phyloP scores from a whole-genome alignment of 1,140 invertebrate genomes.

The Cydia pomonella region DNA sequence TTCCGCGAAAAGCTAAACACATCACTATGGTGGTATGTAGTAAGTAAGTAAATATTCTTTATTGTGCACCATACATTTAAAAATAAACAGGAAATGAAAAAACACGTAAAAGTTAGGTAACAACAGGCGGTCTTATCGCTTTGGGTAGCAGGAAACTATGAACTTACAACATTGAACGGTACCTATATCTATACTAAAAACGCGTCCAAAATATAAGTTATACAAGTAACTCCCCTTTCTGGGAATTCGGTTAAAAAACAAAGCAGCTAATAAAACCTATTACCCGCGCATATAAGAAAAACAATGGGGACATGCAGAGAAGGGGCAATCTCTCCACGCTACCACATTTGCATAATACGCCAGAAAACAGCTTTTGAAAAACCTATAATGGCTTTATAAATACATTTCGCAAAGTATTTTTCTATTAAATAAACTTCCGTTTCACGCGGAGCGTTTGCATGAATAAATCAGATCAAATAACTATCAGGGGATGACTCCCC shows the following conservation, averaged over 20 bases:
- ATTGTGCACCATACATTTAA: no score
- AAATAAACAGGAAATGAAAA: no score
- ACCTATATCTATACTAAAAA: neutral
- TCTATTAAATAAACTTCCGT: constrained; percentile 36
- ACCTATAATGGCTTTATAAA: constrained; percentile 35
- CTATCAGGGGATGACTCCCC: constrained; percentile 29
- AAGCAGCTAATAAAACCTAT: neutral
- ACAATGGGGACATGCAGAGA: constrained; percentile 16
- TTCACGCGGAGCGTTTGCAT: constrained; percentile 28
- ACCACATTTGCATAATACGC: constrained; percentile 33
- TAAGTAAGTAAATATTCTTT: no score
- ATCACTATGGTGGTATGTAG: no score
- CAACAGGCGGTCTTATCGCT: no score
- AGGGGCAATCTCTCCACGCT: constrained; percentile 7
- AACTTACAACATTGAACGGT: no score
- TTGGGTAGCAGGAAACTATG: no score
- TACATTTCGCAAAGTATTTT: constrained; percentile 34
- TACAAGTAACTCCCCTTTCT: neutral
- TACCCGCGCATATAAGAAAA: constrained; percentile 18
- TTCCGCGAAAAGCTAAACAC: no score
- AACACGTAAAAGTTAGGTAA: no score
- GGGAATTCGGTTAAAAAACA: neutral
- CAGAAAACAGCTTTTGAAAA: constrained; percentile 28
- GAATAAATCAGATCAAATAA: constrained; percentile 38
- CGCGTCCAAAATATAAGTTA: neutral